Conservation (phyloP, 2,888 invertebrate species). For the Smittia sp. region DNA sequence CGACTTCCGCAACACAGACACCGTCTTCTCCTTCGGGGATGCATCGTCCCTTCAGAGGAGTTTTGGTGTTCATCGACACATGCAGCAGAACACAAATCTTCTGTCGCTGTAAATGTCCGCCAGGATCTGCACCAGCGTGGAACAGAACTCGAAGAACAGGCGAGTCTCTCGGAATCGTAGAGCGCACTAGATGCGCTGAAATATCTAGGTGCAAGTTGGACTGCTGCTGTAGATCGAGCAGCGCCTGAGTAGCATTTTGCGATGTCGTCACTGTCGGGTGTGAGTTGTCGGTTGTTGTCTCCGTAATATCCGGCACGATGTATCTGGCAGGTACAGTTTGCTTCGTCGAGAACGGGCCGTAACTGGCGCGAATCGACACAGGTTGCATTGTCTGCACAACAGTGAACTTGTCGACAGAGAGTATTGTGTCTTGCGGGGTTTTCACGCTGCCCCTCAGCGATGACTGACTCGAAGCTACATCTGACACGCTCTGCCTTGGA, state of each 20-base stretch:
- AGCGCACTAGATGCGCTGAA: constrained; percentile 89
- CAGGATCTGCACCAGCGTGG: constrained; percentile 84
- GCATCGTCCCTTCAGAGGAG: constrained; percentile 81
- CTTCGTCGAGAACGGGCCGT: constrained; percentile 93
- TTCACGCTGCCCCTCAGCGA: constrained; percentile 46
- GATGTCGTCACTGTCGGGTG: constrained; percentile 43
- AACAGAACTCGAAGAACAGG: constrained; percentile 90
- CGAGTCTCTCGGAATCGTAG: constrained; percentile 80
- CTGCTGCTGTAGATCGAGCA: constrained; percentile 65
- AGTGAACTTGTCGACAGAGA: constrained; percentile 85
- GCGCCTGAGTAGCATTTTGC: constrained; percentile 58
- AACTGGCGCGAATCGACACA: constrained; percentile 85
- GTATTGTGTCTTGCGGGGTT: constrained; percentile 63
- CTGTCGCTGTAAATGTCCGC: constrained; percentile 74
- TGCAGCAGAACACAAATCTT: constrained; percentile 79
- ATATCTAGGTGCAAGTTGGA: constrained; percentile 78
- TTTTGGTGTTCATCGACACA: constrained; percentile 61
- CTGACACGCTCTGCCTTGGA: constrained; percentile 62
- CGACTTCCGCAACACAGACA: constrained; percentile 84
- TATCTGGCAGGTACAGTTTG: constrained; percentile 88
- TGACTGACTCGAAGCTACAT: constrained; percentile 49
- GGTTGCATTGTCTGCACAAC: constrained; percentile 89
- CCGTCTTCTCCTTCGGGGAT: constrained; percentile 90
- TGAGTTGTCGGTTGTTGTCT: constrained; percentile 55
- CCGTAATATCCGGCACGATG: constrained; percentile 80